Percentiles rank a stretch among this genome's conserved stretches.
phyloP scores from a whole-genome alignment of 2,888 invertebrate species.

The Polymixis lichenea region DNA sequence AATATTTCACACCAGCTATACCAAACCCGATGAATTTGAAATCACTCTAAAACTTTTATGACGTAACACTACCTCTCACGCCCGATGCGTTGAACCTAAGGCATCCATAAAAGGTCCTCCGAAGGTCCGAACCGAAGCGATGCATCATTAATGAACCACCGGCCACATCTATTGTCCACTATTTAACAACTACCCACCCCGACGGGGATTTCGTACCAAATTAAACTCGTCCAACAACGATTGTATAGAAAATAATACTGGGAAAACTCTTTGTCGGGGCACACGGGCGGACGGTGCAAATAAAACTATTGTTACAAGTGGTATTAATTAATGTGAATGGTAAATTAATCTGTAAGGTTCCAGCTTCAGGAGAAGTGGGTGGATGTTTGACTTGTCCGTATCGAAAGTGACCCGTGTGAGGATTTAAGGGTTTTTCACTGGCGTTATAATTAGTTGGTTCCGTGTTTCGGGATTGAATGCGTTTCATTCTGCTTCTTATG shows the following conservation, averaged over 20 bases:
- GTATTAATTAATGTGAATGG: slow-evolving; percentile 85
- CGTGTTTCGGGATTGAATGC: background rate
- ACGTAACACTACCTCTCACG: slow-evolving; percentile 58
- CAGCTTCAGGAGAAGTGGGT: slow-evolving; percentile 64
- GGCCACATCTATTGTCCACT: slow-evolving; percentile 88
- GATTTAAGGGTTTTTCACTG: slow-evolving; percentile 35
- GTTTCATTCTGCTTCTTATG: background rate
- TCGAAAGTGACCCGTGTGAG: slow-evolving; percentile 56
- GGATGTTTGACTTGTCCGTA: slow-evolving; percentile 61
- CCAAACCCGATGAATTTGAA: slow-evolving; percentile 46
- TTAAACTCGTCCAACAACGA: slow-evolving; percentile 80
- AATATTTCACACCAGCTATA: slow-evolving; percentile 14
- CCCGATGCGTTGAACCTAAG: slow-evolving; percentile 72
- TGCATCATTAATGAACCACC: slow-evolving; percentile 86
- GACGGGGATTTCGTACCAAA: slow-evolving; percentile 77
- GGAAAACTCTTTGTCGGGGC: slow-evolving; percentile 81
- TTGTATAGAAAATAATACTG: slow-evolving; percentile 84
- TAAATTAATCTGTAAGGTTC: slow-evolving; percentile 77
- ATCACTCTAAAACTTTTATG: slow-evolving; percentile 48
- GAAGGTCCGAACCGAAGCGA: slow-evolving; percentile 81
- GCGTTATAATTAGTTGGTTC: slow-evolving; percentile 26
- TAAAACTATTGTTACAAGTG: slow-evolving; percentile 84
- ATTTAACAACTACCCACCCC: slow-evolving; percentile 84
- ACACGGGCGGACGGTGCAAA: slow-evolving; percentile 78
- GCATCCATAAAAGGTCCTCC: slow-evolving; percentile 79